Evolutionary conservation across 1,140 invertebrate species (phyloP), one percentile per base, ranked within the genome.

Genomic region (Probaryconus sp.): DNA sequence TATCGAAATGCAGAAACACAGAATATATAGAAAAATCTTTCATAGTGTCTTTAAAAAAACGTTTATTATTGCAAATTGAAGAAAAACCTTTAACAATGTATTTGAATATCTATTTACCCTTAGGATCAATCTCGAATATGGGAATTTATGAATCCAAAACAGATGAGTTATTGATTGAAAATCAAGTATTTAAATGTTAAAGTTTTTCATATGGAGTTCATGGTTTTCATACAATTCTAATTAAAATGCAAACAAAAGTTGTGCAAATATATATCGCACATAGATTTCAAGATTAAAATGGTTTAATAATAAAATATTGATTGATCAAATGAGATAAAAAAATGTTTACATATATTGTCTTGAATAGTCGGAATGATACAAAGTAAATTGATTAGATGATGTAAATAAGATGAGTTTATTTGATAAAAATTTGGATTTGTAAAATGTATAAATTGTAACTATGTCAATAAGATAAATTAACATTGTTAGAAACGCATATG

Each of bases 401-500:
- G 42, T 45, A 75, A 64, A 65, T 42, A 69, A 69, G 64, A 69
- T 75, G 56, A 37, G 60, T 65, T 75, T 69, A 18, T 65, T 75
- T 40, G 69, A 69, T 37, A 20, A 53, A 37, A 63, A 24, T 65
- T 37, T 40, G 45, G n/a, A 67, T 74, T 24, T 48, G 26, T 30
- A 28, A 65, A 60, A 55, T 55, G 21, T 67, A 63, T 68, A 51
- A 51, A 58, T 30, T 67, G 55, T 73, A 30, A 37, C 38, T 67
- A 40, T 35, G 61, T 65, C 55, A 61, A 67, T 73, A 73, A 73
- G 61, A 73, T 73, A 65, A 65, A 67, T 65, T 61, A 73, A 73
- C 67, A 38, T 60, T 43, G 63, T 73, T 55, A 67, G 38, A 26
- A 37, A 61, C 28, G 63, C 47, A 65, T 20, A 18, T 65, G 60